Base-by-base conservation (phyloP, 2,888 invertebrate species). In the Muschampia plurimacula region DNA sequence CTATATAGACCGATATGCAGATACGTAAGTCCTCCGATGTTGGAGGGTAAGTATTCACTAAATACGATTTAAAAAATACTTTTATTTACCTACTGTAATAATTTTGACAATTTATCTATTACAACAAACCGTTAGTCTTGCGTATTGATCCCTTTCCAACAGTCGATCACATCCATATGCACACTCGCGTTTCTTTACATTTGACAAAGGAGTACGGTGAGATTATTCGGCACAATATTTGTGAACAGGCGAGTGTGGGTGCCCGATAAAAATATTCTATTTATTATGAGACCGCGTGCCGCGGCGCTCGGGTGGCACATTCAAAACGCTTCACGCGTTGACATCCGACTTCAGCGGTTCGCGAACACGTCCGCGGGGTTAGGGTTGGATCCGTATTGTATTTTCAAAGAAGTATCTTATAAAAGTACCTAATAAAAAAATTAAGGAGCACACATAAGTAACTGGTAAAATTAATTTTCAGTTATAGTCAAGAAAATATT, bases 191-290 rank as follows among this genome's bases (percentile, higher is more conserved):
- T 75, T 77, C 78, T 78, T 76, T 65, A 74, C 72, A 75, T 79
- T 77, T 79, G 77, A 82, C 79, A 84, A 83, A 80, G 80, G 75
- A 77, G 78, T 77, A 74, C 72, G 79, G 78, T 77, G 78, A 84
- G 86, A 87, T 89, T 86, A 83, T 80, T 78, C 81, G 82, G 80
- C 83, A 85, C 87, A 91, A 93, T 93, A 92, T 93, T 93, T 92
- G 89, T 87, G 81, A 80, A 85, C 79, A 81, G 84, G 91, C 77
- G 82, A 77, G 78, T 94, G 93, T 84, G 87, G 87, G 87, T 82
- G 81, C 79, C 86, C 83, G 94, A 94, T 94, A 94, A 94, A 93
- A 94, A 89, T 91, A 90, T 93, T 93, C 88, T 93, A 93, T 94
- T 94, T 94, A 93, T 94, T 94, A 92, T 82, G 81, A 83, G 81